Evolutionary conservation across 2,113 vertebrate genomes (phyloP), one percentile per base, ranked within the genome.

Genomic region (Brachyhypopomus occidentalis): DNA sequence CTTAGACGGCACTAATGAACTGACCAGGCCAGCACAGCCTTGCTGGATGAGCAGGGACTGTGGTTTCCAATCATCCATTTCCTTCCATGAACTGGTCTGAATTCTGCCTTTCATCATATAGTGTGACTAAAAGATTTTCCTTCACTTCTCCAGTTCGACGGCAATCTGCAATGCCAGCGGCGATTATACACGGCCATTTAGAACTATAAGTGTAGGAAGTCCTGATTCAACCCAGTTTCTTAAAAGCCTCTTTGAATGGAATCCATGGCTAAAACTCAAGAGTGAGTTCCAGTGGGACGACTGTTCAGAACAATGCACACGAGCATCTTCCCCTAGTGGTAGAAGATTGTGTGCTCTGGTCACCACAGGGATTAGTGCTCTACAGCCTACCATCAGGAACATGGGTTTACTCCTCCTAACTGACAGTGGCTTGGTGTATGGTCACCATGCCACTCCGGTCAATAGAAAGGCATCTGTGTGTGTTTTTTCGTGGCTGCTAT

Each of bases 1-100:
- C 20, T 59, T 23, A 80, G 36, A 48, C 72, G 71, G 9, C 48
- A 55, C 14, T 30, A 56, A 30, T 77, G 67, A 22, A 27, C 38
- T 8, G 66, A 52, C 30, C 64, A 66, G 5, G 66, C 34, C 8
- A 41, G 30, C 2, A 14, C 27, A 67, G 64, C 30, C 17, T 67
- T 2, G 20, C 2, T 7, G 19, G 2, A 59, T 20, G 1, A 59
- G 19, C 19, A 2, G 1, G 19, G 34, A 19, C 55, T 41, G n/a
- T 38, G 19, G 52, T 71, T 17, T 14, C 23, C 6, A 9, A 63
- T 19, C 30, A 67, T 67, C 64, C 20, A 69, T 38, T 69, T 69
- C 66, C 63, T 34, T 5, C 19, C n/a, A 36, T 38, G n/a, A 69
- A 69, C n/a, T n/a, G 27, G 27, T 27, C 34, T n/a, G 66, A 38